Evolutionary conservation across 2,113 vertebrate species (phyloP).

Genomic region (Gymnogyps californianus): DNA sequence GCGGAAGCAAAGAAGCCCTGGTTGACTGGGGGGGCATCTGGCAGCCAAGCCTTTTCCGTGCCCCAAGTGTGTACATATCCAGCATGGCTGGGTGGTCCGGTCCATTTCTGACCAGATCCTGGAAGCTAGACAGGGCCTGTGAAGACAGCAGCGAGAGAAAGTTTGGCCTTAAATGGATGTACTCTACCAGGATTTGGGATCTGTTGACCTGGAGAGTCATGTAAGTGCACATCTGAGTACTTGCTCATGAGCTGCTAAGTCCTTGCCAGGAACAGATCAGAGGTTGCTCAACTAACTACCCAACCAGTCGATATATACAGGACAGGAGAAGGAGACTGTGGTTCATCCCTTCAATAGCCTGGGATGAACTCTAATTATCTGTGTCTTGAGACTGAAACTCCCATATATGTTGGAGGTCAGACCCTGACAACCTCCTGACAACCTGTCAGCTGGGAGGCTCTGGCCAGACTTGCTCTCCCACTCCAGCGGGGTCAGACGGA

Average conservation of each 20-base stretch:
- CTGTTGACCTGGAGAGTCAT: neutral
- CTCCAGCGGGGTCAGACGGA: neutral
- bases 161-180: neutral
- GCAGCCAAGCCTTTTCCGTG: neutral
- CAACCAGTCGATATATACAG: neutral
- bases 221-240: neutral
- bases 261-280: neutral
- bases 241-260: neutral
- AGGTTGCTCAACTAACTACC: neutral
- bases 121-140: neutral
- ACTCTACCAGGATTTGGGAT: neutral
- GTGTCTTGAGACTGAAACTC: neutral
- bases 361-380: neutral
- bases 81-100: neutral
- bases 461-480: neutral
- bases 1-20: slow-evolving; percentile 16
- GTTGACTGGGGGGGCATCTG: neutral
- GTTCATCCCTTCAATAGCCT: neutral
- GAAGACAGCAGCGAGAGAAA: neutral
- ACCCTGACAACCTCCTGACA: neutral
- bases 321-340: neutral
- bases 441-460: neutral
- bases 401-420: neutral
- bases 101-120: neutral
- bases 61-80: fast-evolving